Conservation (phyloP, 2,113 vertebrate species). For the Lathamus discolor region DNA sequence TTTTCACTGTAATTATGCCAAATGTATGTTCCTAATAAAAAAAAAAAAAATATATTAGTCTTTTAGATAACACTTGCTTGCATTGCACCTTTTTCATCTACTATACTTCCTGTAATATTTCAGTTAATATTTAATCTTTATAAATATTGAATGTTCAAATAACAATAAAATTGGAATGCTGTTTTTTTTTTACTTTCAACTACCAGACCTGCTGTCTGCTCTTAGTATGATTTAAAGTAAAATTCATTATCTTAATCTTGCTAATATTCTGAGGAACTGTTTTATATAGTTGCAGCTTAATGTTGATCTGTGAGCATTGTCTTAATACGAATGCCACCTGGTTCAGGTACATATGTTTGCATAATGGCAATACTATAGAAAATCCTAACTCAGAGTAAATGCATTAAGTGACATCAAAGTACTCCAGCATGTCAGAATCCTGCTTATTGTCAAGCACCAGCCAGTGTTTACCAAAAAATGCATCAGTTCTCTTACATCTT, state of each 20-base stretch:
- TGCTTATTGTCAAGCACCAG: neutral
- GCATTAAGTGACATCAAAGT: neutral
- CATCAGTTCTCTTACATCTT: neutral
- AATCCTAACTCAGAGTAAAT: neutral
- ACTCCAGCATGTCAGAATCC: neutral
- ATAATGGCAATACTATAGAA: neutral
- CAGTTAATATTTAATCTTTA: neutral
- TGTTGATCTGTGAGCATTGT: neutral
- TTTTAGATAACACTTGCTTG: neutral
- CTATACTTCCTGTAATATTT: neutral
- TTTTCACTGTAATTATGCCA: neutral
- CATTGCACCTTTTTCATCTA: neutral
- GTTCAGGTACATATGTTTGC: neutral
- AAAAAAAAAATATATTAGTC: neutral
- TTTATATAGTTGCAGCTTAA: neutral
- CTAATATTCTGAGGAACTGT: neutral
- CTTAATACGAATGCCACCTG: conserved; percentile 14
- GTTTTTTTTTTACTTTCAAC: neutral
- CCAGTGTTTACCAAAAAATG: neutral
- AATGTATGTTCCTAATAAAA: neutral
- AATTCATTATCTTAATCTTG: neutral
- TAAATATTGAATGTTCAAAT: neutral
- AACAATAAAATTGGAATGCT: neutral
- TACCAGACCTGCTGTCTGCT: neutral
- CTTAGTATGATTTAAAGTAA: neutral